A percentile compares a stretch with the other conserved stretches of the same genome.
These are phyloP conservation scores for Sebastes fasciatus DNA, from an alignment of 2,113 vertebrate species.

Conservation along the genomic window DNA sequence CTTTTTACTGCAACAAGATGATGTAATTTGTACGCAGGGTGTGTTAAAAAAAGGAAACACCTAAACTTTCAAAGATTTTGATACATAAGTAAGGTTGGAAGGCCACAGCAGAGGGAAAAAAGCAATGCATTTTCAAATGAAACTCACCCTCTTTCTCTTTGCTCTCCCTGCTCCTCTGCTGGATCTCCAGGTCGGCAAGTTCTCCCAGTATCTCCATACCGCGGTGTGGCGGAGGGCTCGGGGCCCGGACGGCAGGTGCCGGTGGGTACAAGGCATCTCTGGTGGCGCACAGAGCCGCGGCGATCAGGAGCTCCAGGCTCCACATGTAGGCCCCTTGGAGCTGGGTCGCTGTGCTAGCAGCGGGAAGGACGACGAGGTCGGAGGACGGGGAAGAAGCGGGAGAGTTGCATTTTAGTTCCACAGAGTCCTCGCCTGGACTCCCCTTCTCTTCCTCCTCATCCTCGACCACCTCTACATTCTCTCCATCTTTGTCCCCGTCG, in stretches of 20 bases:
- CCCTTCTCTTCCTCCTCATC: slow-evolving; percentile 48
- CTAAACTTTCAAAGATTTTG: neutral
- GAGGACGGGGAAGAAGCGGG: slow-evolving; percentile 27
- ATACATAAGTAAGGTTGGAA: neutral
- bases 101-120: too few relatives aligned
- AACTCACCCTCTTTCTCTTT: slow-evolving; percentile 78
- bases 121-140: neutral
- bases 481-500: slow-evolving; percentile 27
- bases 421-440: slow-evolving; percentile 13
- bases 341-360: slow-evolving; percentile 53
- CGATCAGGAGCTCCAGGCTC: slow-evolving; percentile 92
- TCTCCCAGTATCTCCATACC: slow-evolving; percentile 95
- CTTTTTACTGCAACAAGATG: slow-evolving; percentile 6
- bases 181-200: slow-evolving; percentile 91
- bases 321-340: slow-evolving; percentile 84
- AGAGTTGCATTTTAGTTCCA: slow-evolving; percentile 11
- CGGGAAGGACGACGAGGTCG: slow-evolving; percentile 2
- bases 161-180: slow-evolving; percentile 72
- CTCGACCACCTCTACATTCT: slow-evolving; percentile 63
- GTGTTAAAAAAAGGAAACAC: neutral
- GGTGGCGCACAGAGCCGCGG: slow-evolving; percentile 88
- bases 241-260: slow-evolving; percentile 36
- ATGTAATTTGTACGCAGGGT: neutral
- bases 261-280: slow-evolving; percentile 82
- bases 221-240: slow-evolving; percentile 76